Evolutionary conservation across 2,797 vertebrate species (phyloP), one percentile per base, ranked within the genome.

Genomic region (Cynodonichthys magdalenae): DNA sequence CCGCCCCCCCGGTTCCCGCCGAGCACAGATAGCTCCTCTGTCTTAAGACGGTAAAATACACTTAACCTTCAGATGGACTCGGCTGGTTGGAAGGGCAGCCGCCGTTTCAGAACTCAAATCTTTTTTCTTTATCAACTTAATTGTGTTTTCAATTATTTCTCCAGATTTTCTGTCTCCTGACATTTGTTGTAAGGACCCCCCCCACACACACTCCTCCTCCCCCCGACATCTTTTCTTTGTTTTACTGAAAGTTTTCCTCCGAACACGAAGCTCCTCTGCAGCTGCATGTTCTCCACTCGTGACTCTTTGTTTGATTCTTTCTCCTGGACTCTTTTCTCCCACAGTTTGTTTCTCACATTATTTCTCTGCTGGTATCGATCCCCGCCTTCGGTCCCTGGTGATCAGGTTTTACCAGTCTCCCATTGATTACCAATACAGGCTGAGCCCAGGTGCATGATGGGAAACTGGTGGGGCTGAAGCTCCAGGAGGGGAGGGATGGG

Each of bases 131-230:
- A 86, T 86, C 82, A 82, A 79, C 76, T 78, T 90, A 89, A 89
- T 89, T 87, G 84, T 83, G 80, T 89, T 90, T 90, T 87, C 84
- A 81, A 84, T 87, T 89, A 84, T 87, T 84, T 83, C 63, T 63
- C 77, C 61, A 77, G 82, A 84, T 85, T 85, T 87, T 77, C 81
- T 55, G 81, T 83, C 85, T 79, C 81, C 69, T 85, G 85, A 82
- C 87, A 87, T 87, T 89, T 80, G 66, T 72, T 80, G 61, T 81
- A 79, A 86, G 83, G 81, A 68, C 77, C 63, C 29, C 10, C 19
- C 51, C 42, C 47, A 48, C 47, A 6, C 31, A 34, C 31, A 31
- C 29, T n/a, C 27, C 29, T 47, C 31, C 29, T 24, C 6, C 36
- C 2, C 10, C 15, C n/a, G 15, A 27, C 52, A 6, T 42, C n/a